Conservation (phyloP, 2,797 vertebrate genomes). For the Pristis pectinata region DNA sequence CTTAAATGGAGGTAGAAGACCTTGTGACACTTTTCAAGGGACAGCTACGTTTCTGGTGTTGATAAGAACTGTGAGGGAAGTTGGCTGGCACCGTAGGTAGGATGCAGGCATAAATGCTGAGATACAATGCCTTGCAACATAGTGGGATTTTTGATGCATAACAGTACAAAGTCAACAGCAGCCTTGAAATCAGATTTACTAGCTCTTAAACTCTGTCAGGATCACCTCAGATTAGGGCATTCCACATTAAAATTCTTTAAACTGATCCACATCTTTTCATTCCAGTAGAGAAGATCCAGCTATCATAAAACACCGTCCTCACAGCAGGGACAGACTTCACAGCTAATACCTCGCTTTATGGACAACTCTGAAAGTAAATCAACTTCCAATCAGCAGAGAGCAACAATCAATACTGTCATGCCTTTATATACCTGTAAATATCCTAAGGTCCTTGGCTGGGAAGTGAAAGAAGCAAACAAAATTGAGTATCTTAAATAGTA, state of each 20-base stretch:
- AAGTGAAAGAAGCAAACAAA: not conserved
- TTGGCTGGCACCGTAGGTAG: not conserved
- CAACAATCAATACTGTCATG: not conserved
- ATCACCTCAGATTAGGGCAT: not conserved
- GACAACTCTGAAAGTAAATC: not conserved
- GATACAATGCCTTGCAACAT: not conserved
- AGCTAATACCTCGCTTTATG: not conserved
- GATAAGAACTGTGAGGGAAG: not conserved
- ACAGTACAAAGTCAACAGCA: not conserved
- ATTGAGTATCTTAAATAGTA: not conserved
- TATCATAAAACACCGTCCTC: not conserved
- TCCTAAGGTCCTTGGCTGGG: not conserved
- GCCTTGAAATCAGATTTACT: not conserved
- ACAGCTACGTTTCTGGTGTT: not conserved
- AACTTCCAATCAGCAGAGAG: not conserved
- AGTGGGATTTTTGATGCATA: not conserved
- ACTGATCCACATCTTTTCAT: not conserved
- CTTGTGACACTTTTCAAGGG: not conserved
- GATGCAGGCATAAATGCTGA: not conserved
- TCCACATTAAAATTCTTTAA: not conserved
- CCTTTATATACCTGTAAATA: not conserved
- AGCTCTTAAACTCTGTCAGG: not conserved
- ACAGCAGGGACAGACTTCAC: not conserved
- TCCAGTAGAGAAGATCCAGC: not conserved
- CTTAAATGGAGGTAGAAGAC: not conserved